These are phyloP conservation scores for Drosophila emarginata DNA, from an alignment of 2,888 invertebrate genomes.

Conservation along the genomic window DNA sequence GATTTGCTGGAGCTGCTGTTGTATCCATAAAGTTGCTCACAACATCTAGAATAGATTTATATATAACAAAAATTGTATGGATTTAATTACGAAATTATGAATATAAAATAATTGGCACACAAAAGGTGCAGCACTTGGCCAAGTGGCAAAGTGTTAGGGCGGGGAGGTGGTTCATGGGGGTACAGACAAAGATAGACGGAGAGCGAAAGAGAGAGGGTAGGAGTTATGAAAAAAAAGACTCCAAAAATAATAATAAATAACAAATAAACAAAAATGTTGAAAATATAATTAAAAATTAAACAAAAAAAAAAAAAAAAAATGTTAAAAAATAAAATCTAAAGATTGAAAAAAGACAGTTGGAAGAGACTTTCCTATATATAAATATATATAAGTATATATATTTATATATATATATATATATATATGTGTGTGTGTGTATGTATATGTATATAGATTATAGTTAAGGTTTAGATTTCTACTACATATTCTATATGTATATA, in stretches of 20 bases:
- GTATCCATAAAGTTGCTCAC: constrained; percentile 79
- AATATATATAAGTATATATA: not conserved
- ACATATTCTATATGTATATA: not conserved
- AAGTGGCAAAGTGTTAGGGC: not conserved
- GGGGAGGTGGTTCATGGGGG: not conserved
- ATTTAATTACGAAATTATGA: constrained; percentile 5
- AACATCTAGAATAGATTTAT: constrained; percentile 80
- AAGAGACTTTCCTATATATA: not conserved
- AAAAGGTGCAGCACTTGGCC: constrained; percentile 17
- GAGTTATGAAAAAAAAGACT: not conserved
- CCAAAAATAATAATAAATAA: not conserved
- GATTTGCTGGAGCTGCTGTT: constrained; percentile 24
- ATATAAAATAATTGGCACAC: constrained; percentile 37
- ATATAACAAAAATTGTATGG: constrained; percentile 14
- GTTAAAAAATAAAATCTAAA: not conserved
- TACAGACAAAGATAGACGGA: not conserved
- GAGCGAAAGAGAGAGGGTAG: not conserved
- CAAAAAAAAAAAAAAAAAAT: not conserved
- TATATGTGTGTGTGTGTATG: not conserved
- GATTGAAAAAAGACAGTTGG: not conserved
- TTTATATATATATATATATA: not conserved
- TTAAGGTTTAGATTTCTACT: constrained; percentile 17
- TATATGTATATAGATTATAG: constrained; percentile 16
- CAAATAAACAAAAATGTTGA: constrained; percentile 4
- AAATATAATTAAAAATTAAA: not conserved